Evolutionary conservation across 2,113 vertebrate genomes (phyloP).

Genomic region (Phaethornis superciliosus): DNA sequence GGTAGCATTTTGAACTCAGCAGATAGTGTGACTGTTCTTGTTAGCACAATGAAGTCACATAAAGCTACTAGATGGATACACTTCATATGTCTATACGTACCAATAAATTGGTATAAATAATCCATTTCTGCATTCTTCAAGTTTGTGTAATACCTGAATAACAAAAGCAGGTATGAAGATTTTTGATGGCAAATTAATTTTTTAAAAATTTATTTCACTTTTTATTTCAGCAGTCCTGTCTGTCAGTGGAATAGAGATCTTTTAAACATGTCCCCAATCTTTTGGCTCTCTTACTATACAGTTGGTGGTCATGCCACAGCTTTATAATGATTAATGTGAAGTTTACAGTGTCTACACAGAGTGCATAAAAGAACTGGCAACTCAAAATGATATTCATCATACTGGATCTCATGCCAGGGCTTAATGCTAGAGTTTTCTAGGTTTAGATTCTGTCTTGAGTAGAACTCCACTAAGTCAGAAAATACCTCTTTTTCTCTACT

Average conservation of each 20-base stretch:
- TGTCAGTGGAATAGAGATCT: constrained; percentile 66
- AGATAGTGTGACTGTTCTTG: neutral
- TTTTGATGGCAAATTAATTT: constrained; percentile 50
- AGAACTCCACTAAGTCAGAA: neutral
- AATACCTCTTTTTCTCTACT: neutral
- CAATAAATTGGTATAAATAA: constrained; percentile 44
- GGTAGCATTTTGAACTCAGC: neutral
- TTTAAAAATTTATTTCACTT: neutral
- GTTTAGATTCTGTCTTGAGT: neutral
- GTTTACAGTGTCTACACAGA: constrained; percentile 46
- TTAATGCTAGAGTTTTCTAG: neutral
- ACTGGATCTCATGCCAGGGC: neutral
- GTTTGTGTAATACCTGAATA: constrained; percentile 36
- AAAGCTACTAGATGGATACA: neutral
- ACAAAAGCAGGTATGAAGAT: constrained; percentile 46
- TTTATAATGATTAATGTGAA: constrained; percentile 66
- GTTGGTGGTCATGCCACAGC: constrained; percentile 21
- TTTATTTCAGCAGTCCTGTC: constrained; percentile 32
- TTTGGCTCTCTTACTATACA: constrained; percentile 43
- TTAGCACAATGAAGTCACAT: constrained; percentile 3
- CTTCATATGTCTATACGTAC: neutral
- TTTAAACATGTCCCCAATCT: constrained; percentile 70
- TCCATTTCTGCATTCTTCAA: neutral
- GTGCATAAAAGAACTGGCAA: constrained; percentile 33
- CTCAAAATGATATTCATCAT: constrained; percentile 56